Conservation (phyloP, 2,888 invertebrate genomes). For the Megamerina dolium region DNA sequence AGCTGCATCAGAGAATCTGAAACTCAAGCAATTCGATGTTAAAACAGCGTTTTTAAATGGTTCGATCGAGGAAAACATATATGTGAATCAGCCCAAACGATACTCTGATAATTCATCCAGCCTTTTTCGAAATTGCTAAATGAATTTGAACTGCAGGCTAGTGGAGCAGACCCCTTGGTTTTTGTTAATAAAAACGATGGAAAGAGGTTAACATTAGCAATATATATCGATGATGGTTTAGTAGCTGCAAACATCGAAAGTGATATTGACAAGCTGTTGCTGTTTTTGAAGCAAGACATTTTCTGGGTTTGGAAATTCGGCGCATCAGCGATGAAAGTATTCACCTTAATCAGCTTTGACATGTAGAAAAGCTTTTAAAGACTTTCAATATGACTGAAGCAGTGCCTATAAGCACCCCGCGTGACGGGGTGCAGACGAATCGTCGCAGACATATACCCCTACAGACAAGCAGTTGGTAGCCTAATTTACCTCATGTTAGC, state of each 20-base stretch:
- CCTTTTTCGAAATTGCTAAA: slow-evolving; percentile 20
- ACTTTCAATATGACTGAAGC: too few species aligned
- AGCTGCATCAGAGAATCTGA: slow-evolving; percentile 7
- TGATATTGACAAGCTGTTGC: slow-evolving; percentile 13
- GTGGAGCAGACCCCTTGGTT: slow-evolving; percentile 26
- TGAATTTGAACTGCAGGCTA: slow-evolving; percentile 21
- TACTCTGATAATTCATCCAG: slow-evolving; percentile 15
- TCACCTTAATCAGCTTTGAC: too few species aligned
- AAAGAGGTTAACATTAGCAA: slow-evolving; percentile 18
- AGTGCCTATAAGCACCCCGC: too few species aligned
- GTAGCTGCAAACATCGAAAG: slow-evolving; percentile 17
- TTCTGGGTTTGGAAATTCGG: slow-evolving; percentile 21
- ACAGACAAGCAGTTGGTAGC: slow-evolving; percentile 9
- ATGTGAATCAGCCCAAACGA: slow-evolving; percentile 18
- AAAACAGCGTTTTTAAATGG: slow-evolving; percentile 18
- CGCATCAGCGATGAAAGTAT: too few species aligned
- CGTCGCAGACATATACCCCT: slow-evolving; percentile 9
- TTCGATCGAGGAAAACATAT: slow-evolving; percentile 12
- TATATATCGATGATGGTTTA: slow-evolving; percentile 29
- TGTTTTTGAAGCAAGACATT: slow-evolving; percentile 29
- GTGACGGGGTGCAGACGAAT: too few species aligned
- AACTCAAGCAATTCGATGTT: slow-evolving; percentile 15
- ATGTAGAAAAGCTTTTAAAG: too few species aligned
- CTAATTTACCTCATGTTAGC: slow-evolving; percentile 10
- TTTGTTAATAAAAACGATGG: slow-evolving; percentile 16